These are phyloP conservation scores for Drosophila subsilvestris DNA, from an alignment of 2,888 invertebrate genomes.

Conservation along the genomic window DNA sequence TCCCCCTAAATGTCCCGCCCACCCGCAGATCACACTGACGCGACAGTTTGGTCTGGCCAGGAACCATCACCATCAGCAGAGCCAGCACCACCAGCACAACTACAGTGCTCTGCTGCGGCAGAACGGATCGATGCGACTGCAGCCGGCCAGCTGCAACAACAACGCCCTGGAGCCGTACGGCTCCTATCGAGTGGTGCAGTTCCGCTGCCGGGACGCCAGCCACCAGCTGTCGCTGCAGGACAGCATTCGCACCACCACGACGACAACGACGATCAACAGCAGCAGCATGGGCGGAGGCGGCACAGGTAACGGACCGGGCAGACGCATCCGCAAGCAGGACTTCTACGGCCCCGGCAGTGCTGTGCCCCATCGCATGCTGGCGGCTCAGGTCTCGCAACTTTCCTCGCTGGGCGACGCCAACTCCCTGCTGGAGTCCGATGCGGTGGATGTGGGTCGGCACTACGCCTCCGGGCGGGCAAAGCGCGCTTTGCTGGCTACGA, in stretches of 20 bases:
- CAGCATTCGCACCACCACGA: slow-evolving; percentile 82
- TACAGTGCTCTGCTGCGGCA: slow-evolving; percentile 83
- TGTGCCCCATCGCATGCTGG: slow-evolving; percentile 73
- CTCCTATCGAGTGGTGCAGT: slow-evolving; percentile 82
- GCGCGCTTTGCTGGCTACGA: slow-evolving; percentile 68
- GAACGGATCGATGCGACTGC: slow-evolving; percentile 83
- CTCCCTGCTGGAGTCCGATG: slow-evolving; percentile 75
- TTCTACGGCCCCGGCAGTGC: slow-evolving; percentile 63
- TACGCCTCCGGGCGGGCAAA: slow-evolving; percentile 59
- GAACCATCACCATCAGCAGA: slow-evolving; percentile 79
- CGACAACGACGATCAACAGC: slow-evolving; percentile 78
- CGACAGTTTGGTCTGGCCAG: slow-evolving; percentile 81
- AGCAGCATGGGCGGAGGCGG: slow-evolving; percentile 46
- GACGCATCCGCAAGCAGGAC: slow-evolving; percentile 72
- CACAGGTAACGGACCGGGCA: slow-evolving; percentile 33
- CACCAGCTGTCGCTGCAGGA: slow-evolving; percentile 84
- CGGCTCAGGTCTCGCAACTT: slow-evolving; percentile 79
- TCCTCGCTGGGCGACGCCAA: slow-evolving; percentile 79
- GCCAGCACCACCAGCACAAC: slow-evolving; percentile 79
- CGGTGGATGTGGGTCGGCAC: slow-evolving; percentile 42
- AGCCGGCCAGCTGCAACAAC: slow-evolving; percentile 83
- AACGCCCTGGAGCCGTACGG: slow-evolving; percentile 82
- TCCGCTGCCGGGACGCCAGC: slow-evolving; percentile 83
- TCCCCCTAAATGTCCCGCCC: background rate
- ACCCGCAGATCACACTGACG: slow-evolving; percentile 81